phyloP scores from a whole-genome alignment of 2,888 invertebrate genomes.

The Proisotoma minuta region DNA sequence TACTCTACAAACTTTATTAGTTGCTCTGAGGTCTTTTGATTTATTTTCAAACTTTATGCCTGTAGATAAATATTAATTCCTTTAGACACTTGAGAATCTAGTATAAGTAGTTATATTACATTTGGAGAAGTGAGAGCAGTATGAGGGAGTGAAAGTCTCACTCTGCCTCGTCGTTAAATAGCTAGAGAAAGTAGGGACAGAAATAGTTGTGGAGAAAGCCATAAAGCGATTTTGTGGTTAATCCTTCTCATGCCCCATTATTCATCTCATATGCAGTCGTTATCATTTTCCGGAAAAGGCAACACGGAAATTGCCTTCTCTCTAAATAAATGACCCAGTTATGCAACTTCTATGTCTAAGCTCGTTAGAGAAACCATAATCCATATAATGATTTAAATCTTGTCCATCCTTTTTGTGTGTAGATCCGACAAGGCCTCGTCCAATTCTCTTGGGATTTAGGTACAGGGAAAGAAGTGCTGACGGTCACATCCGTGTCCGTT shows the following conservation, averaged over 20 bases:
- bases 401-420: slow-evolving; percentile 36
- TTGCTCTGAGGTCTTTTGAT: no score
- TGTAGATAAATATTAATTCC: no score
- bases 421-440: slow-evolving; percentile 74
- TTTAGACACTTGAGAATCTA: no score
- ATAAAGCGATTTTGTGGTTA: no score
- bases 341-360: background rate
- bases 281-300: background rate
- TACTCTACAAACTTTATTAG: background rate
- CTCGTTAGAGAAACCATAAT: background rate
- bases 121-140: no score
- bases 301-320: background rate
- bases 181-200: no score
- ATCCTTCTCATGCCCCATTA: background rate
- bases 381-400: background rate
- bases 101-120: no score
- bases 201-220: no score
- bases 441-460: slow-evolving; percentile 91
- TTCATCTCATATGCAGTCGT: background rate
- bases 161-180: no score
- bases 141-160: no score
- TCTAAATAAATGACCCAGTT: background rate
- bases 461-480: slow-evolving; percentile 78
- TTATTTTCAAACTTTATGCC: no score
- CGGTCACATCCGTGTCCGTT: slow-evolving; percentile 69